Conservation (phyloP, 2,113 vertebrate genomes). For the Monarcha castaneiventris region DNA sequence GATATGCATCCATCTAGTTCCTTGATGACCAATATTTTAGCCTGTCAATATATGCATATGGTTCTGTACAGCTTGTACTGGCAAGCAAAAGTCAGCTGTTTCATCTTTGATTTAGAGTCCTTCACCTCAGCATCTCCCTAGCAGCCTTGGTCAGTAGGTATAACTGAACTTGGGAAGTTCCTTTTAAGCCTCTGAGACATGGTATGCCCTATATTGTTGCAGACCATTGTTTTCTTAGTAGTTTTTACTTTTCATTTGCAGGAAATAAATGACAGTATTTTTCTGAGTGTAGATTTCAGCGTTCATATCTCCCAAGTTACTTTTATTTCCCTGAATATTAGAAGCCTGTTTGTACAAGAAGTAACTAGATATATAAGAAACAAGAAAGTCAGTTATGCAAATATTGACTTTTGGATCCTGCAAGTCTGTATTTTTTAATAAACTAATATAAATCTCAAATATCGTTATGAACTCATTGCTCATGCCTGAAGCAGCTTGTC, state of each 20-base stretch:
- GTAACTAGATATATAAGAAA: neutral
- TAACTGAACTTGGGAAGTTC: neutral
- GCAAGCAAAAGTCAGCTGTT: neutral
- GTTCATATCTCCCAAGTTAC: neutral
- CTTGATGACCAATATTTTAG: neutral
- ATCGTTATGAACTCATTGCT: neutral
- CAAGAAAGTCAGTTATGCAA: slow-evolving; percentile 1
- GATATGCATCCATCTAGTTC: neutral
- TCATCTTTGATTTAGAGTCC: neutral
- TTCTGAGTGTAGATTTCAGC: neutral
- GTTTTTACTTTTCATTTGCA: neutral
- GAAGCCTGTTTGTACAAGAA: neutral
- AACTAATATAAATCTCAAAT: neutral
- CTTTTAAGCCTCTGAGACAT: neutral
- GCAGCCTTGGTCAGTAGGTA: neutral
- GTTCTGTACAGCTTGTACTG: neutral
- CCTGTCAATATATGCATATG: neutral
- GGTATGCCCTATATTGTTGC: neutral
- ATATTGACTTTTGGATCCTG: neutral
- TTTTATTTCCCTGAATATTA: neutral
- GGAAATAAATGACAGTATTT: neutral
- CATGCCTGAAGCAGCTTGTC: neutral
- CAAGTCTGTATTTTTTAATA: neutral
- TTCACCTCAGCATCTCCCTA: neutral
- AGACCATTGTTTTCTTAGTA: neutral